These are phyloP conservation scores for Borostomias antarcticus DNA, from an alignment of 2,797 vertebrate species.

Conservation along the genomic window DNA sequence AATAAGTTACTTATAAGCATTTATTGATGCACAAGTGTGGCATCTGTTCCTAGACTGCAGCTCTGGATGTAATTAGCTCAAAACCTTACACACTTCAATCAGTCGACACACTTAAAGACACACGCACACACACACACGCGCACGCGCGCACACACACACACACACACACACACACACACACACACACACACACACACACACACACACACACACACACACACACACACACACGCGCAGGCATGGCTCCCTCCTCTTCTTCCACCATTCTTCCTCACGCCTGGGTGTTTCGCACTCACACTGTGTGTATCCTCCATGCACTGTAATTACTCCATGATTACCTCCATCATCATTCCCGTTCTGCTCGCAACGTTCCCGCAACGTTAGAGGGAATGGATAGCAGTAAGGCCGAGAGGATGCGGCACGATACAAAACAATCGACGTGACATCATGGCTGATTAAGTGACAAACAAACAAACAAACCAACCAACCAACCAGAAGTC, in stretches of 20 bases:
- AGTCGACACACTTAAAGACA: slow-evolving; percentile 72
- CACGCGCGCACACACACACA: background rate
- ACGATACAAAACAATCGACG: slow-evolving; percentile 46
- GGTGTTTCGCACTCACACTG: slow-evolving; percentile 69
- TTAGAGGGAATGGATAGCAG: slow-evolving; percentile 47
- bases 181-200: background rate
- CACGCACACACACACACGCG: slow-evolving; percentile 13
- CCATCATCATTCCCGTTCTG: slow-evolving; percentile 72
- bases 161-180: background rate
- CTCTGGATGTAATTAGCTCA: slow-evolving; percentile 79
- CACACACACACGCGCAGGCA: background rate
- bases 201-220: background rate
- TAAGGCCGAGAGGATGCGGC: slow-evolving; percentile 39
- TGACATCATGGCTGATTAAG: slow-evolving; percentile 57
- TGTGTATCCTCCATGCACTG: slow-evolving; percentile 64
- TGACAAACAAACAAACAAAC: slow-evolving; percentile 50
- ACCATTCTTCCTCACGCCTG: slow-evolving; percentile 39
- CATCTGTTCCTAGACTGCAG: slow-evolving; percentile 77
- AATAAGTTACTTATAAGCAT: slow-evolving; percentile 86
- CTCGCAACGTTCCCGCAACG: slow-evolving; percentile 52
- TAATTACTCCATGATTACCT: slow-evolving; percentile 73
- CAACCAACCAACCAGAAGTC: slow-evolving; percentile 46
- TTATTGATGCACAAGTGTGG: slow-evolving; percentile 84
- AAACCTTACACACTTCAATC: slow-evolving; percentile 78
- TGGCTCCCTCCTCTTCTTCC: background rate